Conservation (phyloP, 2,888 invertebrate genomes). For the Ectemnius continuus region DNA sequence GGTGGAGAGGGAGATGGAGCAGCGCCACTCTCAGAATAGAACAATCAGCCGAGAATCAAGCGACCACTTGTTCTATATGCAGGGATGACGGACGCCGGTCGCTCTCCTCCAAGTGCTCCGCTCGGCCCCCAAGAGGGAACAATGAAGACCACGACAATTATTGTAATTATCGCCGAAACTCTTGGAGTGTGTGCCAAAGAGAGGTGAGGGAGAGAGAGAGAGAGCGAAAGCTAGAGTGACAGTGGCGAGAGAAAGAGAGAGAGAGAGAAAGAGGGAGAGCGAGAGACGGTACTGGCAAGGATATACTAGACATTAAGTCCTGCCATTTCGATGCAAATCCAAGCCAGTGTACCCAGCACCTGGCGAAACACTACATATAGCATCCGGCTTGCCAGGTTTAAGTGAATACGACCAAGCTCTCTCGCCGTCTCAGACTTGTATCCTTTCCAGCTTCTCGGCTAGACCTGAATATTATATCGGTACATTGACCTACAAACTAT, state of each 20-base stretch:
- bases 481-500: too few species aligned
- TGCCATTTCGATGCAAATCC: conserved; percentile 72
- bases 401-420: neutral
- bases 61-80: conserved; percentile 76
- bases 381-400: conserved; percentile 8
- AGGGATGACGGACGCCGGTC: conserved; percentile 62
- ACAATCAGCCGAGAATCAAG: conserved; percentile 78
- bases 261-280: neutral
- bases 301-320: conserved; percentile 52
- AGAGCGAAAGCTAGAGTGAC: too few species aligned
- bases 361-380: conserved; percentile 20
- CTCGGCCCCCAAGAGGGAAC: conserved; percentile 59
- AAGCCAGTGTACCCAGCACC: conserved; percentile 27
- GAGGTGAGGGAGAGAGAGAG: too few species aligned
- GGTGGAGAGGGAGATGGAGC: conserved; percentile 52
- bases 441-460: conserved; percentile 1
- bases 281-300: conserved; percentile 44
- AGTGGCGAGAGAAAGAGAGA: neutral
- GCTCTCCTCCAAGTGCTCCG: conserved; percentile 66
- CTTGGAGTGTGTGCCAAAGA: conserved; percentile 9
- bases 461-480: too few species aligned
- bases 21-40: conserved; percentile 73
- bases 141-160: conserved; percentile 73
- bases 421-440: conserved; percentile 11
- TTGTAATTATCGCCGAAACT: conserved; percentile 72